Evolutionary conservation across 1,140 invertebrate species (phyloP), one percentile per base, ranked within the genome.

Genomic region (Zaprionus taronus): DNA sequence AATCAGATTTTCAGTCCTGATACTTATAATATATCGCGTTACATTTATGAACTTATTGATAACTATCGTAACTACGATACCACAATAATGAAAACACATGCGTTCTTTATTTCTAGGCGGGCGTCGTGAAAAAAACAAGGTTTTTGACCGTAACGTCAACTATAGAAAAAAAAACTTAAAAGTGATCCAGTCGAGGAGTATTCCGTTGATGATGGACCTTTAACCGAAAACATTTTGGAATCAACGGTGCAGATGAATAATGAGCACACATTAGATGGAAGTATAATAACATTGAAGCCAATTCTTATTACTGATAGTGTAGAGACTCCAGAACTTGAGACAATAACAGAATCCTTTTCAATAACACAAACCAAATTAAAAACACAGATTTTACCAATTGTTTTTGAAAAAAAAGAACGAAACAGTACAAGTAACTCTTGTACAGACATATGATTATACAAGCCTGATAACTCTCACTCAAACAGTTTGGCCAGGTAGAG

Each of bases 341-440:
- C 97, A 0, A 93, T 97, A n/a, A 98, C 96, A 0, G 97, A 98
- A 93, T 97, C 97, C 1, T 98, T 97, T 93, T 97, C 97, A 69
- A 97, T 97, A 5, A 97, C 97, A 0, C 96, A 98, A 92, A 95
- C 96, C 1, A 95, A 98, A 93, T 92, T 97, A 2, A 98, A 98
- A 91, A 98, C 97, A 0, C 97, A 98, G 80, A 95, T 98, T 63
- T 93, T 98, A 55, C 97, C 97, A 1, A 95, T 98, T 1, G 93
- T 98, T 12, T 76, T 73, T 57, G 94, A 94, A 56, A 95, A 95
- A 26, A 94, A 94, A 9, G n/a, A 95, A 95, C 51, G 95, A 96
- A 75, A 96, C 96, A 0, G 95, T 95, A 14, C 95, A 94, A 57
- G 94, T 97, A 70, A 98, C 97, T 1, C 93, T 98, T 31, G 96